These are phyloP conservation scores for Epirrhoe tristata DNA, from an alignment of 2,888 invertebrate genomes.

Conservation along the genomic window DNA sequence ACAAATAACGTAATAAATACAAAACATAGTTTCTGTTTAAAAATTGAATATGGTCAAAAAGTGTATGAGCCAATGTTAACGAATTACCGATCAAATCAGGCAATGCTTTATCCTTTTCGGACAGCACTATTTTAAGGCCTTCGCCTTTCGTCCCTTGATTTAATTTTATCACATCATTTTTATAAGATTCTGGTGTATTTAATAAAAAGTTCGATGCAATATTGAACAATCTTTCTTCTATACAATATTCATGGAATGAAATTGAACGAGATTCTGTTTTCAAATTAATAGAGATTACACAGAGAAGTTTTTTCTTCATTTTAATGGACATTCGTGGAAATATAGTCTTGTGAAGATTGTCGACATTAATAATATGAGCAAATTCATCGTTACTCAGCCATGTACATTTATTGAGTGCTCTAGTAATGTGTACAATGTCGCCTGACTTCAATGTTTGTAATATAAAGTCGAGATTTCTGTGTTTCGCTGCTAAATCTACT, in stretches of 20 bases:
- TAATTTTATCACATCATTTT: conserved; percentile 51
- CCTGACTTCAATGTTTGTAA: conserved; percentile 62
- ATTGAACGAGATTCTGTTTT: conserved; percentile 52
- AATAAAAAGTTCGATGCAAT: conserved; percentile 62
- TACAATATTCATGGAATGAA: conserved; percentile 61
- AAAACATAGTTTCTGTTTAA: conserved; percentile 12
- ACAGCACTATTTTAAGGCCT: conserved; percentile 10
- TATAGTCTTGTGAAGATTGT: conserved; percentile 59
- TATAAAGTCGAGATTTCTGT: conserved; percentile 61
- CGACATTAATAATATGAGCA: conserved; percentile 55
- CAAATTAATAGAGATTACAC: conserved; percentile 52
- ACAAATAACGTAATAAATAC: conserved; percentile 33
- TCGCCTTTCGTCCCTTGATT: conserved; percentile 21
- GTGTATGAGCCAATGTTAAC: conserved; percentile 42
- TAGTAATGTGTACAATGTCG: conserved; percentile 61
- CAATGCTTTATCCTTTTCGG: conserved; percentile 33
- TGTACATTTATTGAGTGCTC: conserved; percentile 58
- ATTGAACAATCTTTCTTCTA: conserved; percentile 45
- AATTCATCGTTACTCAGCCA: conserved; percentile 62
- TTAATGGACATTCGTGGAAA: conserved; percentile 68
- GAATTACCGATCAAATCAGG: conserved; percentile 53
- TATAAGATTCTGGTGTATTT: conserved; percentile 56
- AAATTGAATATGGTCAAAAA: conserved; percentile 22
- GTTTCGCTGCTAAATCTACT: conserved; percentile 68
- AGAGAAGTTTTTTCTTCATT: conserved; percentile 64